Base-by-base conservation (phyloP, 1,140 invertebrate genomes). In the Heliconius melpomene region DNA sequence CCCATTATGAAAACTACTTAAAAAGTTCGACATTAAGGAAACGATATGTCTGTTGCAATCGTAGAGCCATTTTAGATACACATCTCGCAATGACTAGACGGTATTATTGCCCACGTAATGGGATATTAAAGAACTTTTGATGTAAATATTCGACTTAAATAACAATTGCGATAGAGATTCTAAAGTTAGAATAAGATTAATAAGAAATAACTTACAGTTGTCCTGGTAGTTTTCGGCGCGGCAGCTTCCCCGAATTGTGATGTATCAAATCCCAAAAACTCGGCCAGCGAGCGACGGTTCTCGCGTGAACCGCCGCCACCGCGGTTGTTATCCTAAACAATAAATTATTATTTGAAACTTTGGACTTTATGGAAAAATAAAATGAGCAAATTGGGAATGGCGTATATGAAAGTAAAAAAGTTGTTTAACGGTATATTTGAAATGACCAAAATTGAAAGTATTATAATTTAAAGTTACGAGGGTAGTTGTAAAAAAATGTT, bases 201-300 rank as follows among this genome's bases (percentile, higher is more conserved):
- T 11, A 50, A 32, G 11, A 75, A 26, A 13, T 66, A 82, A 91
- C 91, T 91, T 73, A 91, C 91, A 73, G 86, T 87, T 32, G 75
- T 57, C 20, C 77, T 79, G n/a, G 52, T 74, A 9, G 77, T 80
- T 3, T 87, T 85, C 2, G 88, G 80, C 23, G 85, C 80, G 0
- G 85, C 86, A 0, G 89, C 86, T 73, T 90, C 86, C 0, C 83
- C 52, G 8, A 87, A 66, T 18, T 82, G 85, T 3, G 84, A 74
- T 1, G 89, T 74, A 60, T 91, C 88, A 20, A 91, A 81, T 13
- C 85, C 86, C 18, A 91, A 80, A 40, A 93, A 86, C 9, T 91
- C 90, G 1, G 86, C 83, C n/a, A 91, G 76, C 26, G 90, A 91
- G 38, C 88, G 90, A 7, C 90, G 87, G 80, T 90, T 90, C 79